phyloP scores from a whole-genome alignment of 2,888 invertebrate species.

The Mactromeris polynyma region DNA sequence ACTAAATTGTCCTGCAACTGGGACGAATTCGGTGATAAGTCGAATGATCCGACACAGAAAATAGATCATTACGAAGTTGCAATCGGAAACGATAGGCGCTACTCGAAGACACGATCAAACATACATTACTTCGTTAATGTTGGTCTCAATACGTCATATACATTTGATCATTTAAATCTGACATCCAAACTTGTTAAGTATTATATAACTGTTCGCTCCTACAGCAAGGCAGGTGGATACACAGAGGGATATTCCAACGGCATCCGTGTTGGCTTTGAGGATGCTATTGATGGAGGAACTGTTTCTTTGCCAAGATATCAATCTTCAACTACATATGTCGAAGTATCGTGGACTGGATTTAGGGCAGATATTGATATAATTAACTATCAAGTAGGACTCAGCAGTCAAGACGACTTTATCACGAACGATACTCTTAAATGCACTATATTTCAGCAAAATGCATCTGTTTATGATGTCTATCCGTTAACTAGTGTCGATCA shows the following conservation, averaged over 20 bases:
- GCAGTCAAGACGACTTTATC: slow-evolving; percentile 44
- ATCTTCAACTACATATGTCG: slow-evolving; percentile 52
- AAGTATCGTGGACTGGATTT: slow-evolving; percentile 72
- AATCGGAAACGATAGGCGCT: slow-evolving; percentile 78
- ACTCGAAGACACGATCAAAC: slow-evolving; percentile 74
- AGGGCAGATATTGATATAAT: slow-evolving; percentile 71
- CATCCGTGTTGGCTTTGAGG: slow-evolving; percentile 73
- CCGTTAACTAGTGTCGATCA: slow-evolving; percentile 52
- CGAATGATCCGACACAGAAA: slow-evolving; percentile 70
- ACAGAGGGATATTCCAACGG: slow-evolving; percentile 79
- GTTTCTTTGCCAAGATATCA: slow-evolving; percentile 59
- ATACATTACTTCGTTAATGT: slow-evolving; percentile 77
- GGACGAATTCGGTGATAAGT: slow-evolving; percentile 75
- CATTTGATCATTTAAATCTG: slow-evolving; percentile 74
- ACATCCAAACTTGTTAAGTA: slow-evolving; percentile 73
- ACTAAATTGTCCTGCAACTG: slow-evolving; percentile 74
- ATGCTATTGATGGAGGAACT: slow-evolving; percentile 64
- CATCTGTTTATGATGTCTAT: slow-evolving; percentile 55
- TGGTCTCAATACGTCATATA: slow-evolving; percentile 75
- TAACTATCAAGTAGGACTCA: slow-evolving; percentile 68
- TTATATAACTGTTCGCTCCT: slow-evolving; percentile 78
- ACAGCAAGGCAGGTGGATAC: slow-evolving; percentile 76
- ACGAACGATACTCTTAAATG: slow-evolving; percentile 62
- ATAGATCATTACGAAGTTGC: slow-evolving; percentile 78
- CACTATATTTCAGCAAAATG: slow-evolving; percentile 36